Conservation (phyloP, 2,797 vertebrate genomes). For the Garrulus glandarius region DNA sequence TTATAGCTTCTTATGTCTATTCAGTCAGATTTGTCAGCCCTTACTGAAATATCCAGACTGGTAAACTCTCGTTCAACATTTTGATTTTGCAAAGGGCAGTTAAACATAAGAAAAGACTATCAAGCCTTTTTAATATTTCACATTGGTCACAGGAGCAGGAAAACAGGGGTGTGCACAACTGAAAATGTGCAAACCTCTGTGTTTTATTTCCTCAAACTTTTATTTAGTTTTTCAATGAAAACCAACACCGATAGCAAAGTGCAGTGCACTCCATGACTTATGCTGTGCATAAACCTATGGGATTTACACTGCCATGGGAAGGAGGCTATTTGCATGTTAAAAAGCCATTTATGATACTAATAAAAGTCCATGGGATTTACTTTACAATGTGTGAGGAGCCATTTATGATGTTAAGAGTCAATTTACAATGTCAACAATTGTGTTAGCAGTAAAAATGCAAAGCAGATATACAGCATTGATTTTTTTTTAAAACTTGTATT, state of each 20-base stretch:
- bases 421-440: constrained; percentile 68
- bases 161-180: not conserved
- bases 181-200: not conserved
- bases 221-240: constrained; percentile 63
- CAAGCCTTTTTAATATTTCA: not conserved
- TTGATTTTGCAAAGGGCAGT: not conserved
- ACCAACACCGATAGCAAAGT: constrained; percentile 5
- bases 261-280: constrained; percentile 46
- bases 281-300: constrained; percentile 25
- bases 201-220: constrained; percentile 31
- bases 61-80: not conserved
- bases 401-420: constrained; percentile 71
- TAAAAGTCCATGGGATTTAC: constrained; percentile 71
- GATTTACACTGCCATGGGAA: constrained; percentile 39
- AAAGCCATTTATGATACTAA: constrained; percentile 64
- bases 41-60: not conserved
- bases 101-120: not conserved
- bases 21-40: not conserved
- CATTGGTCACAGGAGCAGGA: not conserved
- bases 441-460: constrained; percentile 68
- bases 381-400: constrained; percentile 51
- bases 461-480: not conserved
- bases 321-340: constrained; percentile 70
- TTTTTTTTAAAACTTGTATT: not conserved
- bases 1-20: not conserved